Evolutionary conservation across 2,797 vertebrate genomes (phyloP), one percentile per base, ranked within the genome.

Genomic region (Coregonus ussuriensis): DNA sequence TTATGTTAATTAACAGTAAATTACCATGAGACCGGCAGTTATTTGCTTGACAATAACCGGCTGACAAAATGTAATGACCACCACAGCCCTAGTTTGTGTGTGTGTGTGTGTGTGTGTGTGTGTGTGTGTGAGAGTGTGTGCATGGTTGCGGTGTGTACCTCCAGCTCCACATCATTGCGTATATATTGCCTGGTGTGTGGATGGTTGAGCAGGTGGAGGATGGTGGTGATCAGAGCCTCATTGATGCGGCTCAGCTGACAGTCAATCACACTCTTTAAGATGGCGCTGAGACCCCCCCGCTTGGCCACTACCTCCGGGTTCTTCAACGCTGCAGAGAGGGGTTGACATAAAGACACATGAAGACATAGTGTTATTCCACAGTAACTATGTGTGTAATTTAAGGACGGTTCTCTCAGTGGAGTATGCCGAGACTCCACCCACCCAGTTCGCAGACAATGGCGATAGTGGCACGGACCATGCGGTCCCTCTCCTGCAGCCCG

Each of bases 241-340:
- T 99, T 99, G 94, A 99, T 99, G 88, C 98, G 96, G 88, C 96
- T 99, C 91, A 99, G 94, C 74, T 99, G 98, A 91, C 97, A 99
- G 92, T 99, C 98, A 25, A 99, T 98, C 81, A 99, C 98, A 78
- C 96, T 99, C 94, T 99, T 99, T 78, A 99, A 91, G 88, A 99
- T 98, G 86, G 98, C 98, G 92, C 97, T 97, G 79, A 99, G 95
- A 59, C 98, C 98, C 71, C 98, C 98, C 6, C 97, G 92, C 91
- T 95, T 96, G 77, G 98, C 98, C 88, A 99, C 97, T 82, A 99
- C 95, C 88, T 98, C 97, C 0, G 98, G 98, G 94, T 99, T 99
- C 86, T 98, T 98, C 94, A 99, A 93, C 77, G 97, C 98, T 99
- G 92, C 52, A 31, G 35, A 33, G 33, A 35, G 35, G 35, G 4